Conservation (phyloP, 2,797 vertebrate species). For the Coilia nasus region DNA sequence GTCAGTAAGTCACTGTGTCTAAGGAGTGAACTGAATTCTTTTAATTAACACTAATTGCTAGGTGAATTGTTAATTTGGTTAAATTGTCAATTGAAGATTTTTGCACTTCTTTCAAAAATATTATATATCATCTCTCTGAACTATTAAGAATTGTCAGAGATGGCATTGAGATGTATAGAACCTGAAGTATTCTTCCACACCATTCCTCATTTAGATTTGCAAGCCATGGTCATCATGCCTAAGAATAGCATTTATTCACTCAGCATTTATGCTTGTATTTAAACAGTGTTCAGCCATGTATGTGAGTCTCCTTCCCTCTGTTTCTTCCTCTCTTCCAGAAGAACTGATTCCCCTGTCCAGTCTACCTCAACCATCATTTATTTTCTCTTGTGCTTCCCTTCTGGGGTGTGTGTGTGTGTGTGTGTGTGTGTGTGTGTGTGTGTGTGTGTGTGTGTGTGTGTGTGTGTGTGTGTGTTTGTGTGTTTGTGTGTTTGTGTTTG, state of each 20-base stretch:
- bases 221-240: background rate
- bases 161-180: background rate
- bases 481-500: too few species aligned
- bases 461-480: too few species aligned
- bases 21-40: slow-evolving; percentile 8
- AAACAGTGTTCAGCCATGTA: background rate
- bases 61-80: background rate
- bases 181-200: background rate
- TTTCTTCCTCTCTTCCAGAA: background rate
- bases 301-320: background rate
- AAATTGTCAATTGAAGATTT: background rate
- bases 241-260: background rate
- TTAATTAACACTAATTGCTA: too few species aligned
- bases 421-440: background rate
- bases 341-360: background rate
- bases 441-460: background rate
- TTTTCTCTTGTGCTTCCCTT: background rate
- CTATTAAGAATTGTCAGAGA: background rate
- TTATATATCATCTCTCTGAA: background rate
- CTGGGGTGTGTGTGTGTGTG: background rate
- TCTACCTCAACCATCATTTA: background rate
- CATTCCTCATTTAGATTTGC: background rate
- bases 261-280: background rate
- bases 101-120: background rate
- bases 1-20: slow-evolving; percentile 46